phyloP scores from a whole-genome alignment of 2,113 vertebrate species.

The Sylvilagus bachmani region DNA sequence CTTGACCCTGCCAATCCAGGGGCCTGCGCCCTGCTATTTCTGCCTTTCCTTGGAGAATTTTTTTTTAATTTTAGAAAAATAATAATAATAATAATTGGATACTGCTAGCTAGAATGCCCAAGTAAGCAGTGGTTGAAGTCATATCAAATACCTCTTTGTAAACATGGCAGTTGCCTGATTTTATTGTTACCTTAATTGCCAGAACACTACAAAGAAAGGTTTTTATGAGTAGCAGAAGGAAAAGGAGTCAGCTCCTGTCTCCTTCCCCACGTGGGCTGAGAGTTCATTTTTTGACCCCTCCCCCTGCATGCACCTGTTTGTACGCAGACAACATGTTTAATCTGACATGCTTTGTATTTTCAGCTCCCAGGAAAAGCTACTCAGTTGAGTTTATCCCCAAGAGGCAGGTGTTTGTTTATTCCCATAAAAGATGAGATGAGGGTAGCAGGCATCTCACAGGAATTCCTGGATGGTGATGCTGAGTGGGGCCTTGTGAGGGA shows the following conservation, averaged over 20 bases:
- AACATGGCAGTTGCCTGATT: background rate
- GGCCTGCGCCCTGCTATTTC: background rate
- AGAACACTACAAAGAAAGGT: conserved; percentile 22
- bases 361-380: background rate
- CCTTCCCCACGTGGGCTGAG: background rate
- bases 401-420: background rate
- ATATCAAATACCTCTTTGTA: conserved; percentile 40
- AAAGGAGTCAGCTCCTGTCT: background rate
- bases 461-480: background rate
- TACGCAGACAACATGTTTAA: background rate
- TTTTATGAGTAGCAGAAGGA: background rate
- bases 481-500: background rate
- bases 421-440: background rate
- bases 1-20: background rate
- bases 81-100: background rate
- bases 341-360: background rate
- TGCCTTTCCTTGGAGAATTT: conserved; percentile 11
- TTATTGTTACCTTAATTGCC: conserved; percentile 39
- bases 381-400: background rate
- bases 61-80: conserved; percentile 14
- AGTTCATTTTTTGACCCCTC: background rate
- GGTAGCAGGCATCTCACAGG: background rate
- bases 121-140: background rate
- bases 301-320: background rate
- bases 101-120: background rate